Evolutionary conservation across 2,888 invertebrate species (phyloP), one percentile per base, ranked within the genome.

Genomic region (Cosmopolites sordidus): DNA sequence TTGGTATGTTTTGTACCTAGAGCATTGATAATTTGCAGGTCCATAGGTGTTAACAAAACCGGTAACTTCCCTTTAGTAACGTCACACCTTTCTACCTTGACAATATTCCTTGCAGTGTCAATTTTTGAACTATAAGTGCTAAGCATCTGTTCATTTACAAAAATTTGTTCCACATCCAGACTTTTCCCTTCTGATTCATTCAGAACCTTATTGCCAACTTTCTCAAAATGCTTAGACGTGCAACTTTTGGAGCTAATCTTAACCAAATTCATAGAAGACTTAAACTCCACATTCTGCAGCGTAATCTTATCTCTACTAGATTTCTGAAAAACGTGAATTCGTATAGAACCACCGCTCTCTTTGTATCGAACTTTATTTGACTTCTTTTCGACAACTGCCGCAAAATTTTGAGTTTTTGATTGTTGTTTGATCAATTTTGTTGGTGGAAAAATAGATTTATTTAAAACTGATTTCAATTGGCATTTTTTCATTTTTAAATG

Each of bases 281-380:
- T 48, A 39, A 56, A 64, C 27, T 61, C 59, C 4, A 64, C 58
- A 22, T 58, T 56, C 43, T 60, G 60, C 8, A 54, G 48, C 18
- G 56, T 57, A 16, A 58, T 48, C 8, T 39, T 53, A 14, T 63
- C 50, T n/a, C 44, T 42, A 4, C 48, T 58, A 12, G 54, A 52
- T 43, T 54, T 58, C 38, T 64, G 62, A 14, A 62, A 53, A 9
- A 61, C 30, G 14, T 58, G 48, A 33, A 64, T 62, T 37, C 51
- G 58, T n/a, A 62, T 50, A 11, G 55, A 56, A 12, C 18, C 29
- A 11, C n/a, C 29, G 15, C 51, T 51, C 14, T 17, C n/a, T 12
- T 18, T 37, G n/a, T 15, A 18, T 38, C 11, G n/a, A 5, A 9
- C 33, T 3, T 6, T 12, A 12, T n/a, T 12, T 12, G 33, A 33